Conservation (phyloP, 2,888 invertebrate species). For the Acronicta alni region DNA sequence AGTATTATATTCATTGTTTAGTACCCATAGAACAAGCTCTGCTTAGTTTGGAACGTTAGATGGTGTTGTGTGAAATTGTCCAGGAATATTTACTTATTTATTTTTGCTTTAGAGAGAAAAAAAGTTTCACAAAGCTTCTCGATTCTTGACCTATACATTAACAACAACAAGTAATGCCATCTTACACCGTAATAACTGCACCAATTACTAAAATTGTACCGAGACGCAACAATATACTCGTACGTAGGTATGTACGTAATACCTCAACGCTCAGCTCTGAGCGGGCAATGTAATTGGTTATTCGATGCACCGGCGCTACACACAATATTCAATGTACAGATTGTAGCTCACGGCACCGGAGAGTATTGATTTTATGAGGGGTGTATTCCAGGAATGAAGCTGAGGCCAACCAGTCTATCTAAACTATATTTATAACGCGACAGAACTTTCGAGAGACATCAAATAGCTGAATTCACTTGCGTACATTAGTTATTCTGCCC, state of each 20-base stretch:
- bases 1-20: too few relatives aligned
- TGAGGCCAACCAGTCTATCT: constrained; percentile 1
- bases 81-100: too few relatives aligned
- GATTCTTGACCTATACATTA: too few relatives aligned
- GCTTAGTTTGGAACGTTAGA: too few relatives aligned
- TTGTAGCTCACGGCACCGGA: constrained; percentile 6
- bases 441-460: too few relatives aligned
- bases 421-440: not conserved
- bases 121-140: too few relatives aligned
- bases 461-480: too few relatives aligned
- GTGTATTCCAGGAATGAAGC: constrained; percentile 31
- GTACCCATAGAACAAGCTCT: too few relatives aligned
- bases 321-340: constrained; percentile 17
- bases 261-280: constrained; percentile 2
- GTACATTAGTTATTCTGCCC: too few relatives aligned
- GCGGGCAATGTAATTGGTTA: constrained; percentile 10
- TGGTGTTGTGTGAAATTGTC: too few relatives aligned
- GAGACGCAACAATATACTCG: not conserved
- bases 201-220: not conserved
- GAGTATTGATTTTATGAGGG: constrained; percentile 47
- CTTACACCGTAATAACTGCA: not conserved
- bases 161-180: not conserved
- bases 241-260: not conserved
- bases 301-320: not conserved
- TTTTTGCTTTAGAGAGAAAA: too few relatives aligned